Conservation (phyloP, 1,140 invertebrate genomes). For the Sarcophaga peregrina region DNA sequence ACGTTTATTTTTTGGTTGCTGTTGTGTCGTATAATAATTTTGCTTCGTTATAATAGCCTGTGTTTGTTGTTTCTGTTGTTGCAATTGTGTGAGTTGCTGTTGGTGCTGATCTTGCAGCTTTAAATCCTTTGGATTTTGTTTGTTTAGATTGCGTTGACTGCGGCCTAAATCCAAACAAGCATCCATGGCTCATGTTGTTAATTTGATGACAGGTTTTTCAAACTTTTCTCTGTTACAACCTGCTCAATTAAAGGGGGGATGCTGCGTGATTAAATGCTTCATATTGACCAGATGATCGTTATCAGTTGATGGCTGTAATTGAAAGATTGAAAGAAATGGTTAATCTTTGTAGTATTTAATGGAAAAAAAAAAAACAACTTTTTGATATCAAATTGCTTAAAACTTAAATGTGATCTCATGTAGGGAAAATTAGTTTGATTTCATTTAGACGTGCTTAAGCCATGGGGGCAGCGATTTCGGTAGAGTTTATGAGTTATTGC, state of each 20-base stretch:
- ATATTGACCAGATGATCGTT: background rate
- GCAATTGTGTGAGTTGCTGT: slow-evolving; percentile 44
- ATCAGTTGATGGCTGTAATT: slow-evolving; percentile 4
- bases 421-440: too few species aligned
- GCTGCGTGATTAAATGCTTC: background rate
- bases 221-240: too few species aligned
- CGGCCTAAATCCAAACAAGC: slow-evolving; percentile 50
- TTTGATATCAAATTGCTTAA: too few species aligned
- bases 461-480: too few species aligned
- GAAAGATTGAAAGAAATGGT: slow-evolving; percentile 25
- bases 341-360: background rate
- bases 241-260: background rate
- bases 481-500: too few species aligned
- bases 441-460: too few species aligned
- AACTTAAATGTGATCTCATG: background rate
- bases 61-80: background rate
- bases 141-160: slow-evolving; percentile 44
- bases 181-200: slow-evolving; percentile 63
- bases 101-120: too few species aligned
- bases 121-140: slow-evolving; percentile 37
- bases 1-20: slow-evolving; percentile 57
- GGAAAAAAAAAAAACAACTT: too few species aligned
- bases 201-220: background rate
- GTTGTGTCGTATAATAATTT: slow-evolving; percentile 61
- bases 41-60: slow-evolving; percentile 51